Percentiles rank a stretch among this genome's conserved stretches.
These are phyloP conservation scores for Diadema setosum DNA, from an alignment of 35 echinoderm and acorn worm genomes.

Conservation along the genomic window DNA sequence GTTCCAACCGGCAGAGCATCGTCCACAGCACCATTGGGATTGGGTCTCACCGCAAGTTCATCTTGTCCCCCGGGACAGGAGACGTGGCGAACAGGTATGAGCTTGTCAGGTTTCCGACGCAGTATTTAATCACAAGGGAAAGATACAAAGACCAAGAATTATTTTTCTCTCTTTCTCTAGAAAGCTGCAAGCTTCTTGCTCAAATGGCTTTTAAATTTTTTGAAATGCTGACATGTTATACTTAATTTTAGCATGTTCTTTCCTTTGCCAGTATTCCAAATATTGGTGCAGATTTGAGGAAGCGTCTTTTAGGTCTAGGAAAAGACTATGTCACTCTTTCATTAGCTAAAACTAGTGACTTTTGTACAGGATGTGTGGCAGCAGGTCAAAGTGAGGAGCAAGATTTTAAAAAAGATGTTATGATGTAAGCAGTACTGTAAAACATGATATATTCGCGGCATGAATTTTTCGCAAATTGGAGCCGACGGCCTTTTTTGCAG, in stretches of 20 bases:
- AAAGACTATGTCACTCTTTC: no score
- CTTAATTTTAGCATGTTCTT: neutral
- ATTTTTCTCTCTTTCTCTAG: neutral
- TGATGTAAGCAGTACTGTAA: no score
- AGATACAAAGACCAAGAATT: neutral
- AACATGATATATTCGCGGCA: no score
- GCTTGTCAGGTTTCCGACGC: neutral
- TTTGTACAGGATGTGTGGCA: no score
- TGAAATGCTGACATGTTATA: neutral
- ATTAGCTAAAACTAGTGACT: no score
- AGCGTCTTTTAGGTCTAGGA: no score
- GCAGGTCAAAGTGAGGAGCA: no score
- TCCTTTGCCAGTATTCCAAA: neutral
- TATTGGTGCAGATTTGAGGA: no score
- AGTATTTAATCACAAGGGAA: neutral
- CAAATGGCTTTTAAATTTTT: neutral
- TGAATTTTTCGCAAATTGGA: no score
- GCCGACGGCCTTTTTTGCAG: no score
- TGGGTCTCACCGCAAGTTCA: slow-evolving; percentile 80
- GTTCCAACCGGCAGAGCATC: slow-evolving; percentile 59
- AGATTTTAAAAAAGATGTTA: no score
- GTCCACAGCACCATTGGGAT: slow-evolving; percentile 69
- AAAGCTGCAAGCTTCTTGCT: neutral
- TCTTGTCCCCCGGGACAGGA: slow-evolving; percentile 65
- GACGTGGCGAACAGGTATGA: neutral